Base-by-base conservation (phyloP, 2,797 vertebrate genomes). In the Typhlichthys eigenmanni region DNA sequence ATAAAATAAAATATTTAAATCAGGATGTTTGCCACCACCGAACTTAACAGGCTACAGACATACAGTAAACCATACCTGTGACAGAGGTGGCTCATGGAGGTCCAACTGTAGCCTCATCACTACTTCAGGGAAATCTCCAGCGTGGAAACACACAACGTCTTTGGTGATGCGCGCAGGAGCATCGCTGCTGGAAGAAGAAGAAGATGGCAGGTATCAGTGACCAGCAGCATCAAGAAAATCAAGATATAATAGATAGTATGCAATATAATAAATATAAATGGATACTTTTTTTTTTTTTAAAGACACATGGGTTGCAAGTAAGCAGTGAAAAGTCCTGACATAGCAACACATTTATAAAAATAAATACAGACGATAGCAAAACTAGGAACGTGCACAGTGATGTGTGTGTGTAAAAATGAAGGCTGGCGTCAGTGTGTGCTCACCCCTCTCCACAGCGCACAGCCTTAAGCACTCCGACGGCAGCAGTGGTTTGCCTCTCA, bases 401-500 rank as follows among this genome's bases (percentile, higher is more conserved):
- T 55, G 5, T 19, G 17, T 17, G 62, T 38, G 46, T 14, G 3
- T 38, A 50, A 9, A 46, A 60, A 38, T 60, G 11, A 12, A 29
- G 24, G 13, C 11, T 12, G 38, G 13, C 7, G 32, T 49, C 38
- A 10, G 3, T 55, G 54, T 62, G 49, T 66, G 79, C 85, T 85
- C 58, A 98, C 98, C 96, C 93, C 80, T 99, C 95, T 88, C 96
- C 96, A 55, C 95, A 99, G 88, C 92, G 95, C 66, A 99, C 98
- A 47, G 98, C 96, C 91, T 99, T 99, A 78, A 99, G 82, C 73
- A 99, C 97, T 7, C 98, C 98, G 1, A 99, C 98, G 63, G 98
- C 98, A 68, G 98, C 98, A 24, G 98, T 99, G 38, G 97, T 99
- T 85, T 96, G 95, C 47, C 97, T 91, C 81, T 99, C 98, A 56